Conservation (phyloP, 1,140 invertebrate genomes). For the Scaptomyza hsui region DNA sequence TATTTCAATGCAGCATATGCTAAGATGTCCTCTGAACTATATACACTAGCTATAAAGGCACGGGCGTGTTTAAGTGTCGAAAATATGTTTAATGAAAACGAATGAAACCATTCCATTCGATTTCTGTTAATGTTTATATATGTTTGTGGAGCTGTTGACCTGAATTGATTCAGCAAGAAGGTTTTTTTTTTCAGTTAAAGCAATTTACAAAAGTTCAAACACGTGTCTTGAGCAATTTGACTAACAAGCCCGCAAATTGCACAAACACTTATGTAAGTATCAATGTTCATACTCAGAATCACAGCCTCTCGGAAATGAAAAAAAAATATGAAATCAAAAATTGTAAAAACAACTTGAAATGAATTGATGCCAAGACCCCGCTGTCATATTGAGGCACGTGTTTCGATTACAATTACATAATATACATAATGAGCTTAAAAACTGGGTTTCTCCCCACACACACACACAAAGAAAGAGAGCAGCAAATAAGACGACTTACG, state of each 20-base stretch:
- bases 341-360: conserved; percentile 29
- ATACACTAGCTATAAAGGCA: conserved; percentile 3
- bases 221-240: conserved; percentile 4
- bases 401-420: conserved; percentile 72
- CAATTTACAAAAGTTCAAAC: conserved; percentile 5
- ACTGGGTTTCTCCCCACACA: not conserved
- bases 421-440: conserved; percentile 70
- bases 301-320: not conserved
- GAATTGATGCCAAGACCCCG: conserved; percentile 45
- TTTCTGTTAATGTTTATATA: not conserved
- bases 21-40: conserved; percentile 31
- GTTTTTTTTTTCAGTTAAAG: not conserved
- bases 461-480: not conserved
- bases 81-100: conserved; percentile 1
- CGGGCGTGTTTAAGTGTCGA: conserved; percentile 21
- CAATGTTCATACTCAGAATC: no score
- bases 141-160: not conserved
- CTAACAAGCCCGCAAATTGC: not conserved
- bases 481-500: not conserved
- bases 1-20: conserved; percentile 58
- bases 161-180: not conserved
- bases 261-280: not conserved
- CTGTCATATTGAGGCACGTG: conserved; percentile 45
- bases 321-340: not conserved
- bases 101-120: not conserved